Conservation (phyloP, 2,888 invertebrate genomes). For the Oasisia sp. region DNA sequence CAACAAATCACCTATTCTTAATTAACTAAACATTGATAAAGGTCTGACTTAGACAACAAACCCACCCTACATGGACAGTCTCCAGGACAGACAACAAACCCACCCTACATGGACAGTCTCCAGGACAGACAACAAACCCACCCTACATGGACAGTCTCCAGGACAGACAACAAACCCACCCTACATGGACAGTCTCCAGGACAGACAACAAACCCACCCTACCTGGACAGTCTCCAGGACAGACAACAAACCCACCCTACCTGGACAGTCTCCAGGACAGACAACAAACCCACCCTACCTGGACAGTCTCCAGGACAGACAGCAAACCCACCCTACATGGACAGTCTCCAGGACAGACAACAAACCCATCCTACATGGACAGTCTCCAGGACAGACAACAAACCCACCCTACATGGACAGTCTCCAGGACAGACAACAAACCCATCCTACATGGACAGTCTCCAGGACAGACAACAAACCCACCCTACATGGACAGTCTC, state of each 20-base stretch:
- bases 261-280: constrained; percentile 87
- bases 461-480: too few species aligned
- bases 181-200: constrained; percentile 84
- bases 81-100: too few species aligned
- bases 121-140: too few species aligned
- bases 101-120: constrained; percentile 81
- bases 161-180: too few species aligned
- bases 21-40: too few species aligned
- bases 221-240: constrained; percentile 88
- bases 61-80: too few species aligned
- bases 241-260: too few species aligned
- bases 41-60: background rate
- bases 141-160: constrained; percentile 83
- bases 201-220: too few species aligned
- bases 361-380: constrained; percentile 73
- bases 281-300: constrained; percentile 70
- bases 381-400: constrained; percentile 91
- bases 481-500: constrained; percentile 81
- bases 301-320: constrained; percentile 89
- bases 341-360: constrained; percentile 92
- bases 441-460: constrained; percentile 77
- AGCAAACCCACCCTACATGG: constrained; percentile 70
- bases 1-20: too few species aligned
- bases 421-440: constrained; percentile 91
- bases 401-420: constrained; percentile 75